Conservation (phyloP, 1,140 invertebrate genomes). For the Centruroides vittatus region DNA sequence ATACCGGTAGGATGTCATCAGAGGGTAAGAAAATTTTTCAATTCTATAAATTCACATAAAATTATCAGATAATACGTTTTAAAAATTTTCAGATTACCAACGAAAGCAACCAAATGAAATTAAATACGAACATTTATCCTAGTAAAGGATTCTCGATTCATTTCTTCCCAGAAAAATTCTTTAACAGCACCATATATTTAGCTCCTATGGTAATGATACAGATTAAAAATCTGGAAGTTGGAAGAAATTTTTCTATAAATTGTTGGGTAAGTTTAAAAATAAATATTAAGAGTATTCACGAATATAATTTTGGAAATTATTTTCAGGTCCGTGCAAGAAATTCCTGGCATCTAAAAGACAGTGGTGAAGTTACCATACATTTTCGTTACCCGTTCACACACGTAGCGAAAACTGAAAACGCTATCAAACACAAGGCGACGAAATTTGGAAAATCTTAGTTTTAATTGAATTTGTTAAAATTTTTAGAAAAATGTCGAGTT, state of each 20-base stretch:
- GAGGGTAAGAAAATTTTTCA: neutral
- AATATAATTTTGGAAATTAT: neutral
- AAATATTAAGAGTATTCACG: neutral
- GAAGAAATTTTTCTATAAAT: neutral
- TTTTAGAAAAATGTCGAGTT: no score
- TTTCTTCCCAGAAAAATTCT: neutral
- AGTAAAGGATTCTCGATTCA: conserved; percentile 1
- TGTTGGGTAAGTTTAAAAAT: neutral
- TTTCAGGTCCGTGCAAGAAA: conserved; percentile 1
- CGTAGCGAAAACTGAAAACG: no score
- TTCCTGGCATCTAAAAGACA: neutral
- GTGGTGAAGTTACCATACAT: neutral
- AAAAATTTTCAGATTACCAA: no score
- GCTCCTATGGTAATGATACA: neutral
- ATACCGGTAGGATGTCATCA: neutral
- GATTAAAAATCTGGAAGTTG: neutral
- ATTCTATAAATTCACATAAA: no score
- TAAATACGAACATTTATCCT: neutral
- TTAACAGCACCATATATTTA: neutral
- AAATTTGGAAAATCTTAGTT: no score
- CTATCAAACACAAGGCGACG: no score
- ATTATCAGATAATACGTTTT: no score
- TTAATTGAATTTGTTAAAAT: no score
- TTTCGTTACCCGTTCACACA: no score
- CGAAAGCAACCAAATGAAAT: no score